Evolutionary conservation across 2,113 vertebrate species (phyloP).

Genomic region (Peromyscus polionotus): DNA sequence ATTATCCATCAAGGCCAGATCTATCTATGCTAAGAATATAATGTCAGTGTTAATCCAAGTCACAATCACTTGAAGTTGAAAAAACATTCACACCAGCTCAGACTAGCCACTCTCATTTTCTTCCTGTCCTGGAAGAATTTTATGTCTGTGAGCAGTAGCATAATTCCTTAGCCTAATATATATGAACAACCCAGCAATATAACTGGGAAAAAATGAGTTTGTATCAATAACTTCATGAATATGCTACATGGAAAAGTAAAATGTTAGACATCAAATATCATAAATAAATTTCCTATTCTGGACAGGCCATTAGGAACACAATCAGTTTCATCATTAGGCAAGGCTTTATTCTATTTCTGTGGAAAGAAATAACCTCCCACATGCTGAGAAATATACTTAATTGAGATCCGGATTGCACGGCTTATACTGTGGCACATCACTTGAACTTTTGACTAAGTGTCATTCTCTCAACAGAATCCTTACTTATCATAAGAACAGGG

Average conservation of each 20-base stretch:
- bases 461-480: conserved; percentile 69
- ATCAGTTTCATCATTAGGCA: conserved; percentile 33
- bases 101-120: not conserved
- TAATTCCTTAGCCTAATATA: not conserved
- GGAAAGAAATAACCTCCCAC: conserved; percentile 38
- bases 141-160: not conserved
- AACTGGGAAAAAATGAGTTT: not conserved
- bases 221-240: not conserved
- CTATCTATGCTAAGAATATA: conserved; percentile 49
- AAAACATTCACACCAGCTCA: not conserved
- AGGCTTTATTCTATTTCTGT: conserved; percentile 15
- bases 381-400: conserved; percentile 20
- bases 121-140: not conserved
- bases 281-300: not conserved
- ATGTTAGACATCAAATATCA: not conserved
- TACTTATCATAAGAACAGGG: conserved; percentile 47
- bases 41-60: conserved; percentile 65
- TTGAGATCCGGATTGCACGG: conserved; percentile 39
- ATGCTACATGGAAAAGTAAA: conserved; percentile 15
- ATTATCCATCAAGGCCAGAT: conserved; percentile 28
- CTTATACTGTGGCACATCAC: conserved; percentile 27
- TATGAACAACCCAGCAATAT: not conserved
- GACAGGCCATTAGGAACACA: conserved; percentile 17
- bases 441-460: conserved; percentile 74
- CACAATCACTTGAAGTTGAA: not conserved